These are phyloP conservation scores for Aporophyla lueneburgensis DNA, from an alignment of 2,888 invertebrate species.

Conservation along the genomic window DNA sequence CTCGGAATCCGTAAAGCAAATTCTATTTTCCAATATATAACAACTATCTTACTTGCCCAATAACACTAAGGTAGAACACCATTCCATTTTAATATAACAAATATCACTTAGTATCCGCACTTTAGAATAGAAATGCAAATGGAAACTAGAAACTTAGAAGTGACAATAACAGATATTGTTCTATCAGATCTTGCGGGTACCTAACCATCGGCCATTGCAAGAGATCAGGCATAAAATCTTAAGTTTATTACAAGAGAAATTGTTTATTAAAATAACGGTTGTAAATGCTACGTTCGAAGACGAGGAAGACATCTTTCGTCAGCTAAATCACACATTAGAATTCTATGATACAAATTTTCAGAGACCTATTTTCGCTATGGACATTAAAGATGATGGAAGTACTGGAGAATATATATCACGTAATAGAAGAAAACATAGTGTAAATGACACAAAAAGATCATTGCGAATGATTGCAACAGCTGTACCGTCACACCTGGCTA, in stretches of 20 bases:
- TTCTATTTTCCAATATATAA: background rate
- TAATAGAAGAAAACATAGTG: constrained; percentile 35
- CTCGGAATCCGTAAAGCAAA: background rate
- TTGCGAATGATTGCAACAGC: constrained; percentile 46
- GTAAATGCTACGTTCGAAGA: constrained; percentile 2
- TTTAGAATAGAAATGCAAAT: constrained; percentile 47
- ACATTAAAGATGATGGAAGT: constrained; percentile 17
- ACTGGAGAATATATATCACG: constrained; percentile 16
- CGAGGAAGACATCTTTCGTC: constrained; percentile 42
- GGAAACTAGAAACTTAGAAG: constrained; percentile 44
- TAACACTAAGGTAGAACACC: constrained; percentile 2
- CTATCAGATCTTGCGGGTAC: constrained; percentile 37
- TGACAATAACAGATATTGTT: constrained; percentile 64
- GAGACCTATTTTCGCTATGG: constrained; percentile 5
- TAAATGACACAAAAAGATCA: constrained; percentile 54
- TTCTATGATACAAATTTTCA: constrained; percentile 15
- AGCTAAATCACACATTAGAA: constrained; percentile 19
- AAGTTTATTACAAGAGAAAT: constrained; percentile 31
- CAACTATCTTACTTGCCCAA: background rate
- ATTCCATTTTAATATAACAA: constrained; percentile 11
- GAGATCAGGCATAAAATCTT: constrained; percentile 37
- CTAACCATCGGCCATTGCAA: constrained; percentile 14
- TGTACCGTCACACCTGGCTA: constrained; percentile 59
- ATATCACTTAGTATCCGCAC: constrained; percentile 20
- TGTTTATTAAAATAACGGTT: constrained; percentile 18